Evolutionary conservation across 2,113 vertebrate species (phyloP), one percentile per base, ranked within the genome.

Genomic region (Engystomops pustulosus): DNA sequence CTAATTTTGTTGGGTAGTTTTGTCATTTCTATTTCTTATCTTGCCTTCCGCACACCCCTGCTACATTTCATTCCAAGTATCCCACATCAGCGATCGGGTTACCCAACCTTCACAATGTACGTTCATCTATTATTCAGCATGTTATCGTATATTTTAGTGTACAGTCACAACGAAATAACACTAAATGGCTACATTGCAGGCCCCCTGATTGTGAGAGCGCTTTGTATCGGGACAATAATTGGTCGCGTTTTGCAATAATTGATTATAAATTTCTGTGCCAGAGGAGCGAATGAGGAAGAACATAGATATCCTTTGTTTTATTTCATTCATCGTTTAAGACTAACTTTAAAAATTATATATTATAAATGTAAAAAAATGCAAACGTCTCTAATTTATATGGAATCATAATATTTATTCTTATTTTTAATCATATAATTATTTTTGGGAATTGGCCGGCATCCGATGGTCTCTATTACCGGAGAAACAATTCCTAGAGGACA

Each of bases 81-180:
- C 88, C 88, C 74, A 88, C 12, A 14, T 55, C 0, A 85, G 27
- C 0, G 91, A 78, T 92, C 91, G 2, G 62, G 84, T 92, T 92
- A 84, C 91, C 1, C 81, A 80, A 77, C 86, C 88, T 79, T 76
- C 86, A 88, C 91, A 89, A 89, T 89, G 87, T 55, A 3, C 83
- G 6, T 70, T 38, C 91, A 91, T 90, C 85, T 76, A 90, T 92
- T 90, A 92, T 91, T 91, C 87, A 90, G 85, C 84, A 38, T 7
- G 72, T 87, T 85, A 80, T 86, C 3, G 79, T 85, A 78, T 79
- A 79, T 25, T 83, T 15, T 1, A 81, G 88, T n/a, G 23, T 6
- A 87, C 1, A 17, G 86, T 72, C 82, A 0, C 86, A 86, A 69
- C 25, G 62, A 84, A 84, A 69, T 81, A 84, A 78, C 82, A 55